Evolutionary conservation across 2,888 invertebrate genomes (phyloP).

Genomic region (Erynnis tages): DNA sequence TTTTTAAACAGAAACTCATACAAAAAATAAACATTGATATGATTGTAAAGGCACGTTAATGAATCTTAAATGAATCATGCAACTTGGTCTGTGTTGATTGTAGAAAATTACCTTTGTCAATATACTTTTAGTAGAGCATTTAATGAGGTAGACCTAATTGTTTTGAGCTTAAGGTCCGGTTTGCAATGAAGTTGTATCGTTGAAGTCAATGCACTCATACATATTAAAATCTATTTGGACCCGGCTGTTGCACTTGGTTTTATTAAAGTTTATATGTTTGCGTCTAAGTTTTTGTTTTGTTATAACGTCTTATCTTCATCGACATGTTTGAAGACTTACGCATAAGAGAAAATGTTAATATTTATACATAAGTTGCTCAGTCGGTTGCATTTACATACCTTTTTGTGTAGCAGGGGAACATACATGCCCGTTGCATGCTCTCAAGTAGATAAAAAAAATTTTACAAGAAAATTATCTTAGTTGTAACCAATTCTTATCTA

Average conservation of each 20-base stretch:
- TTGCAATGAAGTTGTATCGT: conserved; percentile 23
- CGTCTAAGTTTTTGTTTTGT: conserved; percentile 20
- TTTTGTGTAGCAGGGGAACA: background rate
- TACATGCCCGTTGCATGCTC: background rate
- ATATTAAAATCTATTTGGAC: conserved; percentile 46
- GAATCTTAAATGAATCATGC: conserved; percentile 32
- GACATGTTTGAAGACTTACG: conserved; percentile 14
- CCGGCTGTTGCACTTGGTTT: conserved; percentile 40
- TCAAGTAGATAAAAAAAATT: background rate
- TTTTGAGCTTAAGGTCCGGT: conserved; percentile 26
- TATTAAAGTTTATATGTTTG: conserved; percentile 37
- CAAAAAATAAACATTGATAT: conserved; percentile 15
- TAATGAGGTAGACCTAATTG: conserved; percentile 28
- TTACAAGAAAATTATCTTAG: background rate
- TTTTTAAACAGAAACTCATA: conserved; percentile 2
- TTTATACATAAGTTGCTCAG: conserved; percentile 6
- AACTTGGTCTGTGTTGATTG: conserved; percentile 37
- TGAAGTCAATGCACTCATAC: conserved; percentile 43
- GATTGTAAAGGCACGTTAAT: conserved; percentile 13
- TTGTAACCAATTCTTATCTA: background rate
- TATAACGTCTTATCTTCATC: conserved; percentile 18
- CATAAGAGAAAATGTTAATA: conserved; percentile 12
- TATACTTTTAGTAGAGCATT: conserved; percentile 30
- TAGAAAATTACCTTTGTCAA: conserved; percentile 40
- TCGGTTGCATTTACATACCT: background rate